Conservation (phyloP, 2,113 vertebrate genomes). For the Grammomys dolichurus region DNA sequence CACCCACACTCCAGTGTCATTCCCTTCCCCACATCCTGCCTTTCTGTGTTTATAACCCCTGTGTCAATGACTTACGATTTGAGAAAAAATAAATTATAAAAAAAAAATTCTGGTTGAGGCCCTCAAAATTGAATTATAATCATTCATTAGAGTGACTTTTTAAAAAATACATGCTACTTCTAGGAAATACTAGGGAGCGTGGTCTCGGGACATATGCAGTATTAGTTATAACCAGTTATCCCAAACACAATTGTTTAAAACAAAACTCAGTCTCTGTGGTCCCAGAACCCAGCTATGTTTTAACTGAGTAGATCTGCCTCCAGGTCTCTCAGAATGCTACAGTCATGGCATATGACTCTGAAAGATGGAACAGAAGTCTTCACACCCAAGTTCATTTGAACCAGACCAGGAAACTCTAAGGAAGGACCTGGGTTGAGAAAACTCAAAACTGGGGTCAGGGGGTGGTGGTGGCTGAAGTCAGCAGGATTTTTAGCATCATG, state of each 20-base stretch:
- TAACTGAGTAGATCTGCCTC: not conserved
- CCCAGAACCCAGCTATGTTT: not conserved
- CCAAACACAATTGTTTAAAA: not conserved
- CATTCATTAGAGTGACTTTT: not conserved
- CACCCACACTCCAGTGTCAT: no score
- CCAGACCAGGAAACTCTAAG: not conserved
- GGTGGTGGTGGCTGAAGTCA: not conserved
- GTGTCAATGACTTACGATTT: no score
- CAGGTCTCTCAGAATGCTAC: not conserved
- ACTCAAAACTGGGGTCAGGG: not conserved
- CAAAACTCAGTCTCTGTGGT: not conserved
- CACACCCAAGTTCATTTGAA: not conserved
- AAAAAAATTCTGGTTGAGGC: not conserved
- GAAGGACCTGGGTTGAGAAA: not conserved
- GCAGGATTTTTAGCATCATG: not conserved
- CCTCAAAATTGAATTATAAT: not conserved
- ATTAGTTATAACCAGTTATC: constrained; percentile 9
- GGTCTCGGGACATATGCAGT: not conserved
- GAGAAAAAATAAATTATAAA: no score
- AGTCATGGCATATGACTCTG: not conserved
- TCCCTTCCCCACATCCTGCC: no score
- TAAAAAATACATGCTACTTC: constrained; percentile 9
- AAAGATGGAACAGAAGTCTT: not conserved
- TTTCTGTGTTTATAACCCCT: no score
- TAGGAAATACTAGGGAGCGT: not conserved